Conservation (phyloP, 1,140 invertebrate genomes). For the Trichogramma pretiosum region DNA sequence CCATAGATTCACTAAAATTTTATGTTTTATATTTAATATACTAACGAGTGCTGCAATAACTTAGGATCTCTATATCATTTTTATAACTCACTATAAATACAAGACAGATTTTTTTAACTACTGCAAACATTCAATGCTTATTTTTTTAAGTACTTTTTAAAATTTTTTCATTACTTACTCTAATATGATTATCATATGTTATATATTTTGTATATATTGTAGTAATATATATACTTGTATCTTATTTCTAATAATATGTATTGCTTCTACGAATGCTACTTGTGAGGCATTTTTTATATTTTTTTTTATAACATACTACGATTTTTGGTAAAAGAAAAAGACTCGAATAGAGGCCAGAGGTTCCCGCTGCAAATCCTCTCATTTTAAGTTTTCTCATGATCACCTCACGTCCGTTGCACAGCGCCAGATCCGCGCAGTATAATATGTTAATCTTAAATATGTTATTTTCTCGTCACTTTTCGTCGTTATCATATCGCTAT, state of each 20-base stretch:
- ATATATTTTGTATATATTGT: not conserved
- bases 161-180: not conserved
- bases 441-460: too few relatives aligned
- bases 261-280: conserved; percentile 28
- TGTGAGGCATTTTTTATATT: conserved; percentile 11
- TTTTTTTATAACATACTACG: conserved; percentile 12
- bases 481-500: too few relatives aligned
- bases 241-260: conserved; percentile 18
- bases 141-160: conserved; percentile 10
- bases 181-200: not conserved
- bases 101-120: conserved; percentile 21
- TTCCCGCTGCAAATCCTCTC: conserved; percentile 35
- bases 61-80: conserved; percentile 11
- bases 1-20: not conserved
- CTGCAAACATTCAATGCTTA: not conserved
- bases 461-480: too few relatives aligned
- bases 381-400: conserved; percentile 29
- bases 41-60: conserved; percentile 11
- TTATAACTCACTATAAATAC: conserved; percentile 23
- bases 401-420: conserved; percentile 28
- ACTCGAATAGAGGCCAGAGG: conserved; percentile 18
- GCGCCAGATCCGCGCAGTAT: conserved; percentile 13
- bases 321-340: conserved; percentile 1
- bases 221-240: conserved; percentile 3
- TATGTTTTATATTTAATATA: not conserved